Evolutionary conservation across 2,888 invertebrate species (phyloP).

Genomic region (Drosophila subquinaria): DNA sequence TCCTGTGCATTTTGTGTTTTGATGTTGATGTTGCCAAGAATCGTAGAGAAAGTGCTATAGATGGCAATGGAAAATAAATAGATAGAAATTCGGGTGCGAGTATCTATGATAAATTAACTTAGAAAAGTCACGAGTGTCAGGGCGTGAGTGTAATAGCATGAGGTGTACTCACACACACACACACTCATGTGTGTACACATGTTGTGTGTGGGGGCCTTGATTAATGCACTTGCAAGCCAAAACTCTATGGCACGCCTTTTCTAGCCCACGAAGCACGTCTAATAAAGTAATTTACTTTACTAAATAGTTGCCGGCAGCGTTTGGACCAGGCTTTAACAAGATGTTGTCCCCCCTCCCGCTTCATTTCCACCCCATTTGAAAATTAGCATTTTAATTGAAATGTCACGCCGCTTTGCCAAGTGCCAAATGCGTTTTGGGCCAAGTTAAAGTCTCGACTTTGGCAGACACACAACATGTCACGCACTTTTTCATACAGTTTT

Average conservation of each 20-base stretch:
- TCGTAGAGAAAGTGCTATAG: slow-evolving; percentile 49
- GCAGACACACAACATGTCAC: slow-evolving; percentile 57
- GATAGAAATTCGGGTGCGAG: neutral
- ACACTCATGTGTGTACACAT: slow-evolving; percentile 25
- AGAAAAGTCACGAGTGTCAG: slow-evolving; percentile 79
- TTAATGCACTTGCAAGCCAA: slow-evolving; percentile 74
- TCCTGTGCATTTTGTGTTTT: slow-evolving; percentile 53
- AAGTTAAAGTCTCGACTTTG: slow-evolving; percentile 30
- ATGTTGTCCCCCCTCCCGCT: slow-evolving; percentile 32
- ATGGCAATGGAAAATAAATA: slow-evolving; percentile 19
- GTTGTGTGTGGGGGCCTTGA: slow-evolving; percentile 70
- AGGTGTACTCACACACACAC: slow-evolving; percentile 41
- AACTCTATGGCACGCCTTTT: slow-evolving; percentile 51
- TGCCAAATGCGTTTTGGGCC: slow-evolving; percentile 61
- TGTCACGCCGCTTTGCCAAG: slow-evolving; percentile 76
- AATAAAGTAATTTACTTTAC: slow-evolving; percentile 79
- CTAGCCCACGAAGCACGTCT: slow-evolving; percentile 61
- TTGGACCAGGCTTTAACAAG: slow-evolving; percentile 64
- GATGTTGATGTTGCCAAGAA: slow-evolving; percentile 24
- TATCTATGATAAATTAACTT: slow-evolving; percentile 75
- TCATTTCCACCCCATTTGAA: slow-evolving; percentile 39
- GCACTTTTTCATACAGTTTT: slow-evolving; percentile 66
- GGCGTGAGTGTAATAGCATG: slow-evolving; percentile 71
- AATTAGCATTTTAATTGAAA: slow-evolving; percentile 84
- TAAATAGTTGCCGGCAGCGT: slow-evolving; percentile 75